phyloP scores from a whole-genome alignment of 1,140 invertebrate species.

The Hycleus phaleratus region DNA sequence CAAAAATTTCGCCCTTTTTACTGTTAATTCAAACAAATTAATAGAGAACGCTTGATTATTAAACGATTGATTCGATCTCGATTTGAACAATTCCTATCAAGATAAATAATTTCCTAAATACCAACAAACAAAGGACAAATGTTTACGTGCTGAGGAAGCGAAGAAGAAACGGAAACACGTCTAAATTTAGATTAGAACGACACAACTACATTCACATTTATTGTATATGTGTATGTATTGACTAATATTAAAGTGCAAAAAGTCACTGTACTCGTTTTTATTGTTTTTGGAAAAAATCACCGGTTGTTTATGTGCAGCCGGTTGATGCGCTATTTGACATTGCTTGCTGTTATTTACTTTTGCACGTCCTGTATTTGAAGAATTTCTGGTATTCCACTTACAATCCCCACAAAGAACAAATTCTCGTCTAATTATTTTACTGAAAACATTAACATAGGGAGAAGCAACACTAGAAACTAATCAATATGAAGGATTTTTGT shows the following conservation, averaged over 20 bases:
- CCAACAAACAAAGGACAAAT: not conserved
- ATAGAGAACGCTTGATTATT: too few relatives aligned
- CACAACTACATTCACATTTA: not conserved
- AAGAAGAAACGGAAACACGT: slow-evolving; percentile 1
- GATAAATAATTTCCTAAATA: not conserved
- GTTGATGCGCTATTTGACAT: not conserved
- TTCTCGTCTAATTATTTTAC: too few relatives aligned
- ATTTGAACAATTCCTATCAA: too few relatives aligned
- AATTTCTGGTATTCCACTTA: not conserved
- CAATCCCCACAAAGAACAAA: not conserved
- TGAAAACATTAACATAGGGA: too few relatives aligned
- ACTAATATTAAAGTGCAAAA: slow-evolving; percentile 7
- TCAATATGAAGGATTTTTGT: too few relatives aligned
- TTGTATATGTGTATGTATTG: too few relatives aligned
- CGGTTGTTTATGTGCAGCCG: not conserved
- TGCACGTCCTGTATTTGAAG: not conserved
- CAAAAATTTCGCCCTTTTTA: too few relatives aligned
- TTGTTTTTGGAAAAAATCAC: not conserved
- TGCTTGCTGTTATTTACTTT: not conserved
- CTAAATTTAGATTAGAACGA: slow-evolving; percentile 7
- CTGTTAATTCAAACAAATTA: too few relatives aligned
- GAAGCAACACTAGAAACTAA: too few relatives aligned
- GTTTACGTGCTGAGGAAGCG: not conserved
- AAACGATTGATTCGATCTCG: too few relatives aligned
- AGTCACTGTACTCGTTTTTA: slow-evolving; percentile 8